These are phyloP conservation scores for Cataglyphis livida DNA, from an alignment of 2,888 invertebrate genomes.

Conservation along the genomic window DNA sequence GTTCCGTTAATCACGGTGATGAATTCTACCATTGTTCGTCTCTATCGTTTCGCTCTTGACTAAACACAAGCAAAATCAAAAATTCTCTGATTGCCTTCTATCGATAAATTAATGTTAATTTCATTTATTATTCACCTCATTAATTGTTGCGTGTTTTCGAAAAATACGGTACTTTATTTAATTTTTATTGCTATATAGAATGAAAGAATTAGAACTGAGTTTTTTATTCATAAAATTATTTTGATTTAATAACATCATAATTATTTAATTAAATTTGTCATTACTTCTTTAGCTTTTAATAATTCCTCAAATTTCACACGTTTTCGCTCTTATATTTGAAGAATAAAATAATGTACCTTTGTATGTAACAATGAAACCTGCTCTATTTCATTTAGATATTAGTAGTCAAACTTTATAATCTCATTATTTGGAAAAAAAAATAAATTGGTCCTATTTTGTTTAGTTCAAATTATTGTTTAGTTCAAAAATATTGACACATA, in stretches of 20 bases:
- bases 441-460: neutral
- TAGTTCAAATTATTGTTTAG: neutral
- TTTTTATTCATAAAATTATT: neutral
- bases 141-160: neutral
- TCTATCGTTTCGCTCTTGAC: neutral
- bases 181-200: neutral
- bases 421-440: neutral
- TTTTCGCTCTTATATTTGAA: neutral
- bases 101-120: neutral
- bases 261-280: neutral
- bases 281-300: neutral
- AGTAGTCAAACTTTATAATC: neutral
- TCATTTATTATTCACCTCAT: neutral
- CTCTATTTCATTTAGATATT: neutral
- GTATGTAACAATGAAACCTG: neutral
- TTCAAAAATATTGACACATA: neutral
- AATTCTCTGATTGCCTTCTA: neutral
- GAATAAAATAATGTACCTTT: neutral
- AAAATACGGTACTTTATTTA: neutral
- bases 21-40: slow-evolving; percentile 15
- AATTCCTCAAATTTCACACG: neutral
- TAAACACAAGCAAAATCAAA: neutral
- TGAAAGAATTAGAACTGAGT: neutral
- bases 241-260: neutral
- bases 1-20: neutral